Evolutionary conservation across 2,797 vertebrate genomes (phyloP).

Genomic region (Coilia nasus): DNA sequence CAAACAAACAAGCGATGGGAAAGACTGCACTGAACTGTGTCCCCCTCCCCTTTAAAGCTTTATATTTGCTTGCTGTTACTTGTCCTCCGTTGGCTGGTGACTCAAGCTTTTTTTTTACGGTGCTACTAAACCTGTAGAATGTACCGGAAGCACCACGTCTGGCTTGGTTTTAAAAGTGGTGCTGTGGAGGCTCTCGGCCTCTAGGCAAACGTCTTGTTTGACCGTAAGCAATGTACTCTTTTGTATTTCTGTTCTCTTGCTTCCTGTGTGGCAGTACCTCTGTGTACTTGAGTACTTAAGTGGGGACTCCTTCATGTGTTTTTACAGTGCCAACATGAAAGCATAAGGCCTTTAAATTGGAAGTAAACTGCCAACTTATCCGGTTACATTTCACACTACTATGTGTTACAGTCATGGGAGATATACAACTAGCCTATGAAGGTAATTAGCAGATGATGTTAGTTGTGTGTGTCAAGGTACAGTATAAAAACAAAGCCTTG

Average conservation of each 20-base stretch:
- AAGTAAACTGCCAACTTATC: slow-evolving; percentile 48
- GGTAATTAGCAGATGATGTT: slow-evolving; percentile 64
- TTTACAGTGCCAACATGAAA: slow-evolving; percentile 77
- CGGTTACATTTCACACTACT: not conserved
- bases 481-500: slow-evolving; percentile 51
- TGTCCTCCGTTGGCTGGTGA: slow-evolving; percentile 70
- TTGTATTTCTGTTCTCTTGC: slow-evolving; percentile 52
- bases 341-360: slow-evolving; percentile 75
- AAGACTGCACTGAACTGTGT: slow-evolving; percentile 75
- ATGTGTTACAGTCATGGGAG: slow-evolving; percentile 65
- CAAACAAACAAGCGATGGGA: slow-evolving; percentile 52
- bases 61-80: slow-evolving; percentile 65
- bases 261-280: slow-evolving; percentile 70
- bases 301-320: slow-evolving; percentile 49
- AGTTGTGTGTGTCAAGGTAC: slow-evolving; percentile 53
- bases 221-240: slow-evolving; percentile 71
- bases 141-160: slow-evolving; percentile 65
- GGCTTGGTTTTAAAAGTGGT: slow-evolving; percentile 68
- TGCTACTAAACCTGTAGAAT: slow-evolving; percentile 82
- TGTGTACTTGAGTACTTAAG: slow-evolving; percentile 42
- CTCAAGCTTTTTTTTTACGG: slow-evolving; percentile 82
- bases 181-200: slow-evolving; percentile 79
- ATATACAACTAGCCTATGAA: slow-evolving; percentile 78
- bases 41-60: slow-evolving; percentile 71
- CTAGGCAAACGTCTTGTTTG: slow-evolving; percentile 71